These are phyloP conservation scores for Pyrocephalus nanus DNA, from an alignment of 2,797 vertebrate genomes.

Conservation along the genomic window DNA sequence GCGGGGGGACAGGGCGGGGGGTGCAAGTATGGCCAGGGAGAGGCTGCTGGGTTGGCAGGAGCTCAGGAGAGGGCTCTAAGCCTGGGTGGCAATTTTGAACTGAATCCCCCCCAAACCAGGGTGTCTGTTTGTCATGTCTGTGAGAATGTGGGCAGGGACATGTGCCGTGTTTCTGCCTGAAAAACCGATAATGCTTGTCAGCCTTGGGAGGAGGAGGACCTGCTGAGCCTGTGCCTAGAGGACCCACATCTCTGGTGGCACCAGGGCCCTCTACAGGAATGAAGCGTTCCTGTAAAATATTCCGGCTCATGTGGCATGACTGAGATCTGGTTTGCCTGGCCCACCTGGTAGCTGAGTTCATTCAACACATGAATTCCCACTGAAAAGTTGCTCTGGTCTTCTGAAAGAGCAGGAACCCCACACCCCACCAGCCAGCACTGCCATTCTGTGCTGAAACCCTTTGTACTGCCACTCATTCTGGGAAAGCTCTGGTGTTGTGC, in stretches of 20 bases:
- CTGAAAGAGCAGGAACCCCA: not conserved
- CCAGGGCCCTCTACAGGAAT: not conserved
- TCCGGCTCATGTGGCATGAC: not conserved
- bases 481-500: not conserved
- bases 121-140: not conserved
- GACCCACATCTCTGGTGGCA: not conserved
- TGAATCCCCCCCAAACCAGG: not conserved
- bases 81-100: not conserved
- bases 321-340: not conserved
- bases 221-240: not conserved
- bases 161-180: not conserved
- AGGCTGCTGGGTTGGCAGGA: not conserved
- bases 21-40: not conserved
- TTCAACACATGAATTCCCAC: not conserved
- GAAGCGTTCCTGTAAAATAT: not conserved
- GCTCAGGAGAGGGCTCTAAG: not conserved
- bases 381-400: not conserved
- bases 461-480: not conserved
- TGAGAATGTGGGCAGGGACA: not conserved
- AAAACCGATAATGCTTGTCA: not conserved
- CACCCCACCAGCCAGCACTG: fast-evolving
- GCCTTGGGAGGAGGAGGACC: not conserved
- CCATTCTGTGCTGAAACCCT: not conserved
- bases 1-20: not conserved
- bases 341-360: not conserved